Evolutionary conservation across 2,113 vertebrate genomes (phyloP), one percentile per base, ranked within the genome.

Genomic region (Erythrolamprus reginae): DNA sequence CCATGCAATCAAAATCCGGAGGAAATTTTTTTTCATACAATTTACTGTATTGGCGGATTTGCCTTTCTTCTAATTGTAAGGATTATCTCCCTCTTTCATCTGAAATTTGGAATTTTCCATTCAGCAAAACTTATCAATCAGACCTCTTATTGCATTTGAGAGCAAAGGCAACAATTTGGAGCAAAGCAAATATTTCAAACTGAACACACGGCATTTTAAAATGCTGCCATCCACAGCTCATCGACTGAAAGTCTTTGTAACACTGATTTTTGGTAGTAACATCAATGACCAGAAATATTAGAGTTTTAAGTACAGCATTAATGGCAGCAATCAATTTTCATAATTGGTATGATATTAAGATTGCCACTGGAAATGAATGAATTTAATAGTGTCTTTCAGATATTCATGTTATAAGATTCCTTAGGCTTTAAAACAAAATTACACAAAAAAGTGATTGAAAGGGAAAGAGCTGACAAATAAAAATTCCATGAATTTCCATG

Each of bases 91-190:
- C 9, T 86, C n/a, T 86, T 86, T 23, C n/a, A 86, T 10, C 51
- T 55, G 55, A 19, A 53, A 1, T 33, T 38, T 86, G n/a, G 15
- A 53, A 86, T 19, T 87, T 38, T 38, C 48, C 28, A 86, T n/a
- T 33, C 28, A 51, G 15, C 12, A 17, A 85, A 85, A n/a, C 6
- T 38, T 38, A 77, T 77, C 65, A 19, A 19, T n/a, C 10, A 85
- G 6, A 15, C 3, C 17, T n/a, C 82, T 92, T 88, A 92, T 91
- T 95, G 93, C 93, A n/a, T 93, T 56, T 92, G 87, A 65, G 88
- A 92, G 58, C 33, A 0, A 52, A 77, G 28, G 8, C 26, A 33
- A n/a, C n/a, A 15, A 33, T 33, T 17, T 33, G 33, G n/a, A 95
- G 93, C 70, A 0, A 28, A 0, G 28, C 89, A 70, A 0, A 51